These are phyloP conservation scores for Steatocranus sp. DNA, from an alignment of 2,797 vertebrate species.

Conservation along the genomic window DNA sequence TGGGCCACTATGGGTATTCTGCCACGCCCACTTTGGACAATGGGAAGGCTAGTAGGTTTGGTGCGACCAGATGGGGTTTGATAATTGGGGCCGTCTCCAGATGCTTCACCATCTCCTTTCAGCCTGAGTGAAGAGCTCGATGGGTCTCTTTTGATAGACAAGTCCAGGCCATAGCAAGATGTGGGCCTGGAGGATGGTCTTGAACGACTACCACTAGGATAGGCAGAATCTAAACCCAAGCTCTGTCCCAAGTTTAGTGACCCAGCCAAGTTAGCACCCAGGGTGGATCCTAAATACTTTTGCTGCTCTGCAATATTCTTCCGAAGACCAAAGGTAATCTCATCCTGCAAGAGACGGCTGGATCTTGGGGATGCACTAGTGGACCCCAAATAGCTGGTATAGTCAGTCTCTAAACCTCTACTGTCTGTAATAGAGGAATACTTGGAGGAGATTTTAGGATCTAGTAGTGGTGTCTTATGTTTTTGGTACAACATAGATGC, in stretches of 20 bases:
- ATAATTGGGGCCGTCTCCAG: conserved; percentile 82
- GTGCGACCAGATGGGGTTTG: conserved; percentile 89
- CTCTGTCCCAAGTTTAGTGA: conserved; percentile 84
- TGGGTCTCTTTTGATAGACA: conserved; percentile 94
- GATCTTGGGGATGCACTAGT: conserved; percentile 86
- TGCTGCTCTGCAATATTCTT: conserved; percentile 98
- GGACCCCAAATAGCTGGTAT: conserved; percentile 87
- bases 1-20: conserved; percentile 97
- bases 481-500: conserved; percentile 95
- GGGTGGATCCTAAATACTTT: conserved; percentile 88
- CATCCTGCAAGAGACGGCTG: conserved; percentile 93
- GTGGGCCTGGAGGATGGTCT: conserved; percentile 94
- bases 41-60: conserved; percentile 95
- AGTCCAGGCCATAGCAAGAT: conserved; percentile 94
- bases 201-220: conserved; percentile 91
- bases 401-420: conserved; percentile 90
- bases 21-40: conserved; percentile 92
- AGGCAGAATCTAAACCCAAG: conserved; percentile 82
- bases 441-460: conserved; percentile 89
- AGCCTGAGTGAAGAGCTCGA: conserved; percentile 94
- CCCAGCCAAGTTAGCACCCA: conserved; percentile 85
- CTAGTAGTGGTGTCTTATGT: conserved; percentile 88
- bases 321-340: conserved; percentile 94
- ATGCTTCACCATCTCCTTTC: conserved; percentile 88
- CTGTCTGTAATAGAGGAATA: conserved; percentile 92